Base-by-base conservation (phyloP, 2,797 vertebrate genomes). In the Arctocebus calabarensis region DNA sequence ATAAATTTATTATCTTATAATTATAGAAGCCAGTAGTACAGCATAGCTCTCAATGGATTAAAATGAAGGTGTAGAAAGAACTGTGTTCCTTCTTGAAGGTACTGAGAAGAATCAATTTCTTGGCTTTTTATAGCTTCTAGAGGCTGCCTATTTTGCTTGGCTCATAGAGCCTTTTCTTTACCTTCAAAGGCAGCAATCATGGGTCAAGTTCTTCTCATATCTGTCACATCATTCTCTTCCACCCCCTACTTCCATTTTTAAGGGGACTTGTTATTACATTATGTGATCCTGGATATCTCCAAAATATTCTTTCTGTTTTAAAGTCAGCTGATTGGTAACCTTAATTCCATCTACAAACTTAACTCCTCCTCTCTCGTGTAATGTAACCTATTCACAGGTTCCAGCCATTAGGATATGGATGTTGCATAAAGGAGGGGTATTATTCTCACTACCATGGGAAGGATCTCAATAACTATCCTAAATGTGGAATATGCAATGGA, bases 221-320 rank as follows among this genome's bases (percentile, higher is more conserved):
- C 43, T 45, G 43, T 9, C 7, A 19, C 17, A 52, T 32, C 16
- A 73, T 32, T 10, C 13, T 64, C 57, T 27, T 92, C 45, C 74
- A 48, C 25, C 9, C 22, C 17, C 19, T 52, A 11, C 32, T 77
- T 73, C 13, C 70, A 27, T 73, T 73, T 73, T 73, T 73, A 13
- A 73, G 37, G 23, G 27, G 12, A 14, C 23, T 43, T 16, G 23
- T 27, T 6, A 43, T 73, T 73, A 43, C 7, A 27, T 43, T 71
- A 3, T 73, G 11, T 73, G 37, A 43, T 52, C 48, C 19, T 77
- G 74, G 10, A 52, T 77, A 77, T 45, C 52, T 52, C 32, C 3
- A n/a, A 77, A 77, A n/a, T 77, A 77, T 52, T 52, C 74, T 52
- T 32, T 19, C 29, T 52, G 48, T 75, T 75, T 75, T 52, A 77